Evolutionary conservation across 2,797 vertebrate genomes (phyloP), one percentile per base, ranked within the genome.

Genomic region (Betta splendens): DNA sequence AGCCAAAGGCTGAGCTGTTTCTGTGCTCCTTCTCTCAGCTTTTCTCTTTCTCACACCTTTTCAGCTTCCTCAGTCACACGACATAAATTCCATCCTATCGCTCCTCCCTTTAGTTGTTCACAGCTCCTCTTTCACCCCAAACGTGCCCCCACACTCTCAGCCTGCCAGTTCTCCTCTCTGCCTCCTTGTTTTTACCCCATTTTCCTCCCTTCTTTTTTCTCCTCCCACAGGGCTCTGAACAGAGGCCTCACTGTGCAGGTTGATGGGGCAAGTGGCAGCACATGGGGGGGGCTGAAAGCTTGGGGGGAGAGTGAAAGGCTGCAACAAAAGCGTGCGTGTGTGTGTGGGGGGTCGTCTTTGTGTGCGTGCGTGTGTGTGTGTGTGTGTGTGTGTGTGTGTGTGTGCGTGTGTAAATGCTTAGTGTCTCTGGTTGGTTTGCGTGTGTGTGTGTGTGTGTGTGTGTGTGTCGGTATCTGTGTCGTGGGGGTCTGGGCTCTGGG

Each of bases 211-310:
- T n/a, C 31, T 37, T 31, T 57, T 37, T 65, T 75, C 10, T 15
- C 13, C 12, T 2, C 54, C 48, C 57, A 55, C 61, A 69, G 55
- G 55, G 45, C 29, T 8, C 26, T 63, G 69, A 89, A 91, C 85
- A 91, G 88, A 87, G 79, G 80, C 76, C 71, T 80, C 75, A 78
- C 72, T 87, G 85, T 87, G 75, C 28, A 28, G 29, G 65, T 26
- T 63, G 64, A 60, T 26, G 20, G 58, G 35, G 12, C 28, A 54
- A 67, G 68, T 60, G 66, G 75, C 51, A 42, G 75, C 48, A 37
- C 68, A 69, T 40, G 60, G 49, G 44, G 56, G 17, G 51, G 52
- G 25, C 46, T 68, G 59, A 72, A 68, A 70, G 62, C 51, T 57
- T 44, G 53, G 57, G 44, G 48, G 52, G 65, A 20, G 44, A 46